Evolutionary conservation across 2,113 vertebrate genomes (phyloP).

Genomic region (Diadophis punctatus): DNA sequence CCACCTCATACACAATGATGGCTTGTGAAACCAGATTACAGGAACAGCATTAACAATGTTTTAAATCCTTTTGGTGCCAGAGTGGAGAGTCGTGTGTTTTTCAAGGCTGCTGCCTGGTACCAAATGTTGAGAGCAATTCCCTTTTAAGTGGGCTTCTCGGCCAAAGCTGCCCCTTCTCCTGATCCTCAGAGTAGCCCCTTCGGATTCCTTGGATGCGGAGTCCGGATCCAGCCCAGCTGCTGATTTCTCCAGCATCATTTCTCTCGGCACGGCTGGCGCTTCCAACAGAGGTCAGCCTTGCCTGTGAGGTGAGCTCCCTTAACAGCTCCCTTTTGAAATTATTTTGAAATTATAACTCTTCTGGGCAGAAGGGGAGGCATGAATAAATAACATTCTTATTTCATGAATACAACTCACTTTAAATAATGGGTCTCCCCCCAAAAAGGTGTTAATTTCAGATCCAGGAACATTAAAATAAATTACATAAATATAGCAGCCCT

Average conservation of each 20-base stretch:
- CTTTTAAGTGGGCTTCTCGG: not conserved
- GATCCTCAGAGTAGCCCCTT: not conserved
- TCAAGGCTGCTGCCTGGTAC: not conserved
- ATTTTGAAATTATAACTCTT: not conserved
- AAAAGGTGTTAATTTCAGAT: slow-evolving; percentile 12
- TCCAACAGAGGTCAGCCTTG: slow-evolving; percentile 6
- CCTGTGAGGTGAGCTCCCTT: not conserved
- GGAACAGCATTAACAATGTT: not conserved
- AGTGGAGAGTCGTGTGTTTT: not conserved
- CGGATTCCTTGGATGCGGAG: not conserved
- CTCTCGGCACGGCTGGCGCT: not conserved
- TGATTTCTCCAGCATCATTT: not conserved
- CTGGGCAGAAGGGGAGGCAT: not conserved
- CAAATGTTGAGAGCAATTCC: not conserved
- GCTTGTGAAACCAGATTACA: not conserved
- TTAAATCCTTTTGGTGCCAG: not conserved
- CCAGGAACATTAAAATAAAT: slow-evolving; percentile 30
- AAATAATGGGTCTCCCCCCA: slow-evolving; percentile 11
- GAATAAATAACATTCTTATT: slow-evolving; percentile 26
- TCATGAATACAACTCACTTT: slow-evolving; percentile 13
- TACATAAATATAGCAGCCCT: slow-evolving; percentile 12
- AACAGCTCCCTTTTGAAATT: not conserved
- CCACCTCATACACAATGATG: not conserved
- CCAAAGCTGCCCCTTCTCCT: not conserved
- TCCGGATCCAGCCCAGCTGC: not conserved